These are phyloP conservation scores for Agriotes lineatus DNA, from an alignment of 2,888 invertebrate genomes.

Conservation along the genomic window DNA sequence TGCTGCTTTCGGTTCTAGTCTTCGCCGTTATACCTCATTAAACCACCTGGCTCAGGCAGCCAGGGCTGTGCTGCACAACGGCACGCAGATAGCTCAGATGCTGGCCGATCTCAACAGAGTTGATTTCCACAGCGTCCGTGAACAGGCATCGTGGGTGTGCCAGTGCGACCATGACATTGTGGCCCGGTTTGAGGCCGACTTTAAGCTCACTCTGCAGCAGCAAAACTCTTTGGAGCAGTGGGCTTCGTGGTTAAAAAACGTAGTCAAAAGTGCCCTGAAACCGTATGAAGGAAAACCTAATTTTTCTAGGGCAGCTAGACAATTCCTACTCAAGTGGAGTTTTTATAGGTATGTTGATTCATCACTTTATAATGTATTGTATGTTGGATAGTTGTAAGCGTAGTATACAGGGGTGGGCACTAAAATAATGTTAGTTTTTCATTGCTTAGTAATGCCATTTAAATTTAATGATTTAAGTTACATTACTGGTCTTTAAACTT, in stretches of 20 bases:
- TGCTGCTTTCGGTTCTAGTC: conserved; percentile 92
- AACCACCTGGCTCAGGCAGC: conserved; percentile 96
- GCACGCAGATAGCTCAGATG: conserved; percentile 97
- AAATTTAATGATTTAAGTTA: no score
- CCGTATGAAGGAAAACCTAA: conserved; percentile 87
- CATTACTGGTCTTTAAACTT: no score
- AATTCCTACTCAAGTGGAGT: conserved; percentile 98
- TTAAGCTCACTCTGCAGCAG: conserved; percentile 91
- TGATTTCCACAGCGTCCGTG: conserved; percentile 96
- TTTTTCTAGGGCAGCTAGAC: conserved; percentile 87
- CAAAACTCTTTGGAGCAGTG: conserved; percentile 96
- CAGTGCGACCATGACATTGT: conserved; percentile 89
- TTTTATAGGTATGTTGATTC: conserved; percentile 86
- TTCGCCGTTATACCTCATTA: conserved; percentile 95
- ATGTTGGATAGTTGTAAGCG: no score
- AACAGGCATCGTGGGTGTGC: conserved; percentile 97
- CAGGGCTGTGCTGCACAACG: conserved; percentile 94
- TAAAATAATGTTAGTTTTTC: no score
- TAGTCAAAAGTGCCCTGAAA: conserved; percentile 90
- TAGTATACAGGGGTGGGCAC: no score
- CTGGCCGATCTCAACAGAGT: conserved; percentile 95
- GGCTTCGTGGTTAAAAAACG: conserved; percentile 97
- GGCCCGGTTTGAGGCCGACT: conserved; percentile 87
- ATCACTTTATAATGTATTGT: no score
- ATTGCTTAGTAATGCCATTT: no score